Evolutionary conservation across 2,888 invertebrate species (phyloP).

Genomic region (Spodoptera picta): DNA sequence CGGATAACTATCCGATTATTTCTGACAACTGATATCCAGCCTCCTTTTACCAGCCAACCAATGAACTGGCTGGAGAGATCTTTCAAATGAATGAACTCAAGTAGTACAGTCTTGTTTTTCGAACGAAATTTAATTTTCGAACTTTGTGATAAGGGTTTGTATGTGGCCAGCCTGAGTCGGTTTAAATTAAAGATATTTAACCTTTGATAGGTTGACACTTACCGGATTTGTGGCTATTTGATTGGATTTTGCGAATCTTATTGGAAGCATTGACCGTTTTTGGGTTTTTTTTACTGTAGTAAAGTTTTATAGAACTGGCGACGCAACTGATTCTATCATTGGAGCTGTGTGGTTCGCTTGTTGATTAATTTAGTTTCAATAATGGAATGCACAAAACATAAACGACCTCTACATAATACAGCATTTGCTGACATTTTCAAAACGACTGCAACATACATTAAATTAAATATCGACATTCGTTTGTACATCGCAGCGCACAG

Average conservation of each 20-base stretch:
- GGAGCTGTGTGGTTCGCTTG: no score
- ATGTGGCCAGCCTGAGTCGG: slow-evolving; percentile 34
- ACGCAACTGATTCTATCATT: no score
- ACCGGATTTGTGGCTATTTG: background rate
- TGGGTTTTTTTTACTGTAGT: no score
- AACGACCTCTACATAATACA: slow-evolving; percentile 6
- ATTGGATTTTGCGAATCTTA: slow-evolving; percentile 9
- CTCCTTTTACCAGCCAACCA: background rate
- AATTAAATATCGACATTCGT: slow-evolving; percentile 45
- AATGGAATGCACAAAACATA: no score
- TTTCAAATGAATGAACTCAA: slow-evolving; percentile 34
- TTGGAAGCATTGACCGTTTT: background rate
- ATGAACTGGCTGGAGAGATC: slow-evolving; percentile 20
- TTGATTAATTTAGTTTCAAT: no score
- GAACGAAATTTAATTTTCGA: slow-evolving; percentile 45
- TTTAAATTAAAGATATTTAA: slow-evolving; percentile 41
- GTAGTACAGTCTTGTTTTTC: slow-evolving; percentile 33
- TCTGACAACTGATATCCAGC: slow-evolving; percentile 7
- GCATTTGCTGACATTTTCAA: slow-evolving; percentile 25
- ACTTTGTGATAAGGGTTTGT: slow-evolving; percentile 49
- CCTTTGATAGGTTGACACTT: slow-evolving; percentile 17
- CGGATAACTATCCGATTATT: slow-evolving; percentile 23
- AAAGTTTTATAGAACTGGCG: no score
- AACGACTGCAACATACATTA: slow-evolving; percentile 28
- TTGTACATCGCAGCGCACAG: slow-evolving; percentile 36